Conservation (phyloP, 2,888 invertebrate species). For the Stegophylla sp. region DNA sequence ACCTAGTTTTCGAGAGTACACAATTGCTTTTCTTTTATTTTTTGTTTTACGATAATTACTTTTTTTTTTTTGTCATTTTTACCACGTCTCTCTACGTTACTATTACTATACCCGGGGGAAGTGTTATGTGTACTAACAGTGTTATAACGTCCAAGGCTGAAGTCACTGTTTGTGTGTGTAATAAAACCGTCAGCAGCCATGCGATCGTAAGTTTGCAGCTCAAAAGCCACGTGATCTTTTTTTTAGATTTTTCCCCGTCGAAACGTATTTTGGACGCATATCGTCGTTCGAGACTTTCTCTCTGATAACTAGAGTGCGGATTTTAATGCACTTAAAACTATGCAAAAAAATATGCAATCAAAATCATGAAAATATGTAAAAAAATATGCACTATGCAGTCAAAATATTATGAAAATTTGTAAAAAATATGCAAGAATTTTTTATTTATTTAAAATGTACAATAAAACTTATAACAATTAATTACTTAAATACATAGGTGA, state of each 20-base stretch:
- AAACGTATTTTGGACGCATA: neutral
- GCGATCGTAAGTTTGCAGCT: no score
- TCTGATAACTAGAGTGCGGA: neutral
- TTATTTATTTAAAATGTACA: no score
- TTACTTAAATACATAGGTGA: no score
- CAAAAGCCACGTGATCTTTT: neutral
- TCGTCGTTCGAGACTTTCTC: neutral
- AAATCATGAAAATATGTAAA: no score
- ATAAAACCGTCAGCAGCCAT: neutral
- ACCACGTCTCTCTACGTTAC: conserved; percentile 9
- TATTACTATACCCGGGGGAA: conserved; percentile 24
- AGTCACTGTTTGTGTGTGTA: no score
- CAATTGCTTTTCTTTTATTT: conserved; percentile 49
- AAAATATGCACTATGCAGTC: no score
- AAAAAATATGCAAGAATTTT: no score
- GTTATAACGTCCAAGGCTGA: conserved; percentile 18
- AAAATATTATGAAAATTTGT: no score
- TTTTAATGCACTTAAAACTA: no score
- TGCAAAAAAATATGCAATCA: no score
- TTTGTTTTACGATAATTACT: conserved; percentile 51
- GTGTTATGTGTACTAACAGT: neutral
- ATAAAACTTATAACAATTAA: no score
- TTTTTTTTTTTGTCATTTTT: conserved; percentile 13
- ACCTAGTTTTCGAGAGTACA: conserved; percentile 50
- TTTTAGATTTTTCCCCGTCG: no score